Evolutionary conservation across 2,113 vertebrate species (phyloP), one percentile per base, ranked within the genome.

Genomic region (Tricholaema leucomelas): DNA sequence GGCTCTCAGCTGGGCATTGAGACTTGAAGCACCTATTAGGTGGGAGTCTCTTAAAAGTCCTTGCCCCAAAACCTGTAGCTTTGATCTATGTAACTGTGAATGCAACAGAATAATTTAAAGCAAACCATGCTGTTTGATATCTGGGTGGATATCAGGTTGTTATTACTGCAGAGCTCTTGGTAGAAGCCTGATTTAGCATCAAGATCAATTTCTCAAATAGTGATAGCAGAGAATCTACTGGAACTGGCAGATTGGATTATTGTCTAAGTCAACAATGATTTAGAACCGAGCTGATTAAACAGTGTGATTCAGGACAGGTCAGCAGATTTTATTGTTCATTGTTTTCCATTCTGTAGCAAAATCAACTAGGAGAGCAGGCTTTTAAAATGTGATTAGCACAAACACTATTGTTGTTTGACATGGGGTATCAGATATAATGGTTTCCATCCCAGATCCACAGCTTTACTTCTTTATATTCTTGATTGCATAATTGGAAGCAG

Each of bases 401-500:
- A 87, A 85, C 35, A 38, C 66, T 81, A 58, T 95, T 95, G 83
- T 93, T 95, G 90, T 93, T 96, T 93, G 91, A 93, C 93, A 77
- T 72, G 52, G 60, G 56, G 10, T 77, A 93, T 85, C 87, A 92
- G 60, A 74, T 50, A 40, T 83, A 93, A 94, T 92, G 23, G 75
- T 93, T 94, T 88, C 91, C 92, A 91, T 89, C 67, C 85, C 52
- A 33, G 56, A 83, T 42, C 64, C 93, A 82, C 56, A 73, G 46
- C 24, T 92, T 74, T 60, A 18, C 21, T 74, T 80, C 92, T 85
- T 88, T 58, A 71, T 48, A 36, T 82, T 93, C 79, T 60, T 94
- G 84, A 92, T 89, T 94, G 56, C 79, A 44, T 89, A 93, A 96
- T 96, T 93, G 87, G 95, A 96, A 96, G 84, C 92, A 95, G 92